Evolutionary conservation across 2,113 vertebrate genomes (phyloP).

Genomic region (Speoplatyrhinus poulsoni): DNA sequence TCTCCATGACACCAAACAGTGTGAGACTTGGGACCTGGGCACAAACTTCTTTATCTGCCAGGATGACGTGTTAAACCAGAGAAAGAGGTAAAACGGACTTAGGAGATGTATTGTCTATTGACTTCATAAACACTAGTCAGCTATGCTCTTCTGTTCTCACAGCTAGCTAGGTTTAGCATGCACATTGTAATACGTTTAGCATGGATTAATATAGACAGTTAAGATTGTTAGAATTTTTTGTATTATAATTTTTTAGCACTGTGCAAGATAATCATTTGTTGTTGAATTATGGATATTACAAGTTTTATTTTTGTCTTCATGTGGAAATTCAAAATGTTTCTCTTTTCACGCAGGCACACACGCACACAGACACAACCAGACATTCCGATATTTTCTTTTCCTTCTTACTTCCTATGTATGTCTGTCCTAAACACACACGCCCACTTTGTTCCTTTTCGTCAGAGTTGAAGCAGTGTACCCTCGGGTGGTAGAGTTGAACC

Average conservation of each 20-base stretch:
- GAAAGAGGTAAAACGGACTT: conserved; percentile 80
- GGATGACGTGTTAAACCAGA: conserved; percentile 85
- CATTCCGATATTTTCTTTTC: not conserved
- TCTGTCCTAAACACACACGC: not conserved
- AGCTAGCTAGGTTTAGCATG: no score
- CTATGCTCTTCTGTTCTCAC: no score
- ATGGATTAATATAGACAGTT: no score
- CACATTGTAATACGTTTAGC: no score
- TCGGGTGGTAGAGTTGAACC: conserved; percentile 90
- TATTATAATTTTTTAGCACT: no score
- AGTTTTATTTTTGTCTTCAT: no score
- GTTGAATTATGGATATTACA: no score
- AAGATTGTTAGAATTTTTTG: no score
- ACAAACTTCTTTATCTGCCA: conserved; percentile 94
- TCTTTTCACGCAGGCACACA: not conserved
- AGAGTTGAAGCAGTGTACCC: conserved; percentile 89
- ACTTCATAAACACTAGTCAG: not conserved
- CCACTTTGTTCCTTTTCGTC: conserved; percentile 32
- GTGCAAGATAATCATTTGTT: no score
- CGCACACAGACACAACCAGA: not conserved
- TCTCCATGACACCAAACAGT: conserved; percentile 88
- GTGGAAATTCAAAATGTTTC: not conserved
- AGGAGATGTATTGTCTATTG: not conserved
- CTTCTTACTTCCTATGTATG: not conserved
- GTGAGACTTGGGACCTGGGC: conserved; percentile 88